A percentile compares a stretch with the other conserved stretches of the same genome.
Conservation (phyloP, 1,140 invertebrate species). For the Branchinecta lindahli region DNA sequence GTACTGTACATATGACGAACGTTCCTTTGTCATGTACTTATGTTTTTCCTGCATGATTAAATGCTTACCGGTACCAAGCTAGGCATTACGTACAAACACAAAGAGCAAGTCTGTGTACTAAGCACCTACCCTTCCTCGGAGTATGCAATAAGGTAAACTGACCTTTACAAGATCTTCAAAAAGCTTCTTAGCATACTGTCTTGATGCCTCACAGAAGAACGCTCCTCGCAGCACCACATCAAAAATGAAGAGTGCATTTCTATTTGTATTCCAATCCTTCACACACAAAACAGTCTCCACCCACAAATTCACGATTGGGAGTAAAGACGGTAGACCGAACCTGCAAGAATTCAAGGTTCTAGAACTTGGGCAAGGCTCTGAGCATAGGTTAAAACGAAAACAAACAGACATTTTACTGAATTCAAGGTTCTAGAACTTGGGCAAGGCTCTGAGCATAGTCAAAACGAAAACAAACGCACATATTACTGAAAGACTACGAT, state of each 20-base stretch:
- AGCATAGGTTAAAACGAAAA: too few species aligned
- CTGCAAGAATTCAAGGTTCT: not conserved
- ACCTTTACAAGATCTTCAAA: constrained; percentile 6
- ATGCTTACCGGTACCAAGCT: too few species aligned
- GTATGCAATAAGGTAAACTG: not conserved
- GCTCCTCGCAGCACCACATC: not conserved
- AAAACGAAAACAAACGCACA: too few species aligned
- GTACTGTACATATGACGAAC: too few species aligned
- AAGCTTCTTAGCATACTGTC: not conserved
- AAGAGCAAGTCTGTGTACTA: too few species aligned
- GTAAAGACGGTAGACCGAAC: not conserved
- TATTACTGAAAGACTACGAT: too few species aligned
- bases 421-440: not conserved
- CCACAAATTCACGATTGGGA: not conserved
- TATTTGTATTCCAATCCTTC: not conserved
- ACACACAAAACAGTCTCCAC: not conserved
- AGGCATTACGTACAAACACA: too few species aligned
- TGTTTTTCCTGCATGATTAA: too few species aligned
- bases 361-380: too few species aligned
- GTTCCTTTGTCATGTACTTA: too few species aligned
- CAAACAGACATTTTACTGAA: too few species aligned
- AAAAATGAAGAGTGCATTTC: not conserved
- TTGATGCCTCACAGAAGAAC: not conserved
- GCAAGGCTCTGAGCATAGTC: too few species aligned
- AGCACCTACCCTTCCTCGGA: not conserved